Evolutionary conservation across 2,113 vertebrate genomes (phyloP), one percentile per base, ranked within the genome.

Genomic region (Fulmarus glacialis): DNA sequence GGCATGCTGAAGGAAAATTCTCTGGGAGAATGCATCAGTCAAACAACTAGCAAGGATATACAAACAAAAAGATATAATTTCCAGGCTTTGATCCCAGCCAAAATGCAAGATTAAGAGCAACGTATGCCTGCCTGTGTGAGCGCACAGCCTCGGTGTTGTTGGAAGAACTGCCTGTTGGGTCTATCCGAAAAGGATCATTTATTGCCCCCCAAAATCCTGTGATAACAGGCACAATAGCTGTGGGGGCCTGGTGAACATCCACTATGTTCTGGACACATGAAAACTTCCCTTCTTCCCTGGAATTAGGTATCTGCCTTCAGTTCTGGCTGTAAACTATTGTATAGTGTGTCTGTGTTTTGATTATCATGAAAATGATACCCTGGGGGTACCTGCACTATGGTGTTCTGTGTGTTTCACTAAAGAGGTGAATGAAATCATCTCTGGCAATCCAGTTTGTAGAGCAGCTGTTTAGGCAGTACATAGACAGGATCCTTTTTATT

Each of bases 401-500:
- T 89, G 93, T 68, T 90, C 63, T 82, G 17, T 29, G 21, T 64
- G 85, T 94, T 94, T 90, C 90, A 62, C 71, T 66, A 20, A 90
- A 94, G 88, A 90, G 79, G 52, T 97, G 94, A 94, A 95, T 92
- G 88, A 94, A 96, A 74, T 90, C 2, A 95, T 92, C 88, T 80
- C 88, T 93, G 92, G 90, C 90, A 95, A 82, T 47, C 85, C 80
- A 42, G 87, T 92, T 90, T 24, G 67, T 38, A 11, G 74, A 45
- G 79, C 0, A n/a, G 43, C 82, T 94, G 75, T 78, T 88, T 55
- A 89, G 82, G 89, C 75, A 80, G n/a, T 11, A 59, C 85, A 86
- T 70, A 97, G 96, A 95, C 84, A 96, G 79, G 87, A 97, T 90
- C 88, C 23, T 92, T 96, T 97, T 86, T 88, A 82, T 94, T 97